Percentiles rank a stretch among this genome's conserved stretches.
Evolutionary conservation across 2,113 vertebrate species (phyloP).

Genomic region (Pogona vitticeps): DNA sequence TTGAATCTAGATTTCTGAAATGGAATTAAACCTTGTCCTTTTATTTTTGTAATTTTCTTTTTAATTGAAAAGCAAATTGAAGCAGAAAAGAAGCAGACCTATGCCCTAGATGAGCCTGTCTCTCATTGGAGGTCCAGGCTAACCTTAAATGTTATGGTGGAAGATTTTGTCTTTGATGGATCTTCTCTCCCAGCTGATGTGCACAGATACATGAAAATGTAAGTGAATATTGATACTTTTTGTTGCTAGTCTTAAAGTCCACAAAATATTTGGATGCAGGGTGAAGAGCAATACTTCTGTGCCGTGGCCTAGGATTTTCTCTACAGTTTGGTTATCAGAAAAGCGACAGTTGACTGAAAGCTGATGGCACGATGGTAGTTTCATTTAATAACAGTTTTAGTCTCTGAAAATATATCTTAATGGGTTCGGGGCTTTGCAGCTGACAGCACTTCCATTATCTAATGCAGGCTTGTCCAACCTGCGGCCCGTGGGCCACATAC

Average conservation of each 20-base stretch:
- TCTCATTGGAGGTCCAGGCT: conserved; percentile 95
- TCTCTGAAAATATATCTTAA: not conserved
- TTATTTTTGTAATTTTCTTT: conserved; percentile 13
- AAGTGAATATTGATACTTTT: conserved; percentile 4
- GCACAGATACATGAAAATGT: conserved; percentile 95
- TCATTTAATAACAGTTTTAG: not conserved
- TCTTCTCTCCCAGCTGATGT: conserved; percentile 92
- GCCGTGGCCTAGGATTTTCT: not conserved
- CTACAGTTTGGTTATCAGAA: not conserved
- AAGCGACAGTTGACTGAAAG: not conserved
- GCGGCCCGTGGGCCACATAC: no score
- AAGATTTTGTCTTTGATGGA: conserved; percentile 91
- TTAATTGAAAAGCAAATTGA: conserved; percentile 74
- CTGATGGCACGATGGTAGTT: not conserved
- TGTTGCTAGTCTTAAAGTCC: not conserved
- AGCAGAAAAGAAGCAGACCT: conserved; percentile 68
- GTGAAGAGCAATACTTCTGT: not conserved
- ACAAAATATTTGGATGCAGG: not conserved
- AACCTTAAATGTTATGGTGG: conserved; percentile 91
- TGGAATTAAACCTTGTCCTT: not conserved
- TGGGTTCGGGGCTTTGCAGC: not conserved
- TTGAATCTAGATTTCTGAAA: not conserved
- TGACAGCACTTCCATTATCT: not conserved
- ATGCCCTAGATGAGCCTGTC: conserved; percentile 82
- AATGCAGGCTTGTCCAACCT: no score